Conservation (phyloP, 2,797 vertebrate genomes). For the Mus spretus region DNA sequence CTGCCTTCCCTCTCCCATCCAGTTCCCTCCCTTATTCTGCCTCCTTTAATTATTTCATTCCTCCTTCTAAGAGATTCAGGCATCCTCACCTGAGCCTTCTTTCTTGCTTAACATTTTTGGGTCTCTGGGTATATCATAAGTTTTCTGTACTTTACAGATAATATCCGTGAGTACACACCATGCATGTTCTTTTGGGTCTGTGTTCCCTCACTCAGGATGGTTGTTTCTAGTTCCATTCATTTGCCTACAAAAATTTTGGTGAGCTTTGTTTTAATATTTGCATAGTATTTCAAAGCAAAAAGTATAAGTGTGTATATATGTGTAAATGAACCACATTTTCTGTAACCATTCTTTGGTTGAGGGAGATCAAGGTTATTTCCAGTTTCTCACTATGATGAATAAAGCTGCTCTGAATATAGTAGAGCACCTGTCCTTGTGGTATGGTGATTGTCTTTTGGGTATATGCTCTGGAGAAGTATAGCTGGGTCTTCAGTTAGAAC, state of each 20-base stretch:
- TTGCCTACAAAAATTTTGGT: not conserved
- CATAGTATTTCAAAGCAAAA: too few species aligned
- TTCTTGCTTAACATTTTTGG: not conserved
- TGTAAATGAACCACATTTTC: too few species aligned
- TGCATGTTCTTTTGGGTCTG: not conserved
- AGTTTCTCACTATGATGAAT: too few species aligned
- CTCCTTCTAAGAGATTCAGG: not conserved
- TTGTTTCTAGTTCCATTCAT: not conserved
- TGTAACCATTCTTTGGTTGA: too few species aligned
- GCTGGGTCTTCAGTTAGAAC: too few species aligned
- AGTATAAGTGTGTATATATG: too few species aligned
- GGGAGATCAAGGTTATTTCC: too few species aligned
- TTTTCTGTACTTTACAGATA: not conserved
- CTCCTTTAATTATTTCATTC: not conserved
- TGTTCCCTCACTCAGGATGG: not conserved
- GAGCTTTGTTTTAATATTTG: too few species aligned
- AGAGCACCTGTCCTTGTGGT: too few species aligned
- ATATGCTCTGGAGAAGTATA: too few species aligned
- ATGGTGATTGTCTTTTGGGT: too few species aligned
- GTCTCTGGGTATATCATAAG: not conserved
- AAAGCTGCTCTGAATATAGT: too few species aligned
- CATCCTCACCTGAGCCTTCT: not conserved
- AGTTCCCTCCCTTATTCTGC: not conserved
- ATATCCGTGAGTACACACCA: not conserved
- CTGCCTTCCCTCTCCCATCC: not conserved